Percentiles rank a stretch among this genome's conserved stretches.
Evolutionary conservation across 2,888 invertebrate species (phyloP).

Genomic region (Thymelicus acteon): DNA sequence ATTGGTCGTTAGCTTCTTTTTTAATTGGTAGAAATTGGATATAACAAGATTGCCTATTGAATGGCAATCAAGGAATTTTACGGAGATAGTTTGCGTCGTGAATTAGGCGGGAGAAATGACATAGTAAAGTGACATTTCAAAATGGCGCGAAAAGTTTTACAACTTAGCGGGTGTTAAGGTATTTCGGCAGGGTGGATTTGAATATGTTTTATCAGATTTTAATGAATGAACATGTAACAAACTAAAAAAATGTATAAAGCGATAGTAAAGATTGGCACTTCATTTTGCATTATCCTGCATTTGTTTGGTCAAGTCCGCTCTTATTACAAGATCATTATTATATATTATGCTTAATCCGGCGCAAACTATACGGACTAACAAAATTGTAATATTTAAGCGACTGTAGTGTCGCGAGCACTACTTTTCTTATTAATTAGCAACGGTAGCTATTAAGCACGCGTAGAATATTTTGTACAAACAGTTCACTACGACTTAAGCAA

Average conservation of each 20-base stretch:
- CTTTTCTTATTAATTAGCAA: conserved; percentile 69
- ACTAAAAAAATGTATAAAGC: too few relatives aligned
- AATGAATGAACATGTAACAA: too few relatives aligned
- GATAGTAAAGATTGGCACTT: too few relatives aligned
- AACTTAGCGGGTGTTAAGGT: background rate
- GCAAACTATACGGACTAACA: background rate
- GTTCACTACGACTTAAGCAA: conserved; percentile 65
- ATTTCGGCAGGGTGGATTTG: background rate
- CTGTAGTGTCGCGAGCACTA: conserved; percentile 59
- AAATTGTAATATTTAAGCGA: conserved; percentile 57
- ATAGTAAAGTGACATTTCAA: background rate
- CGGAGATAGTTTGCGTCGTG: background rate
- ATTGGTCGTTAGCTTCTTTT: conserved; percentile 64
- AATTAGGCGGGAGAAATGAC: background rate
- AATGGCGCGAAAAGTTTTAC: background rate
- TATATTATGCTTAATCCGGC: background rate
- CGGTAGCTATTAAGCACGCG: conserved; percentile 68
- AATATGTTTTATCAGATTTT: too few relatives aligned
- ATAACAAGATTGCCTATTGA: background rate
- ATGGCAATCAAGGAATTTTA: background rate
- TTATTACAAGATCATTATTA: too few relatives aligned
- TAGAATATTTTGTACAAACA: conserved; percentile 70
- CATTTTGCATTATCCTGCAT: too few relatives aligned
- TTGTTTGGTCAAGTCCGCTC: too few relatives aligned
- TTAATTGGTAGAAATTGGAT: conserved; percentile 43